A percentile compares a stretch with the other conserved stretches of the same genome.
Evolutionary conservation across 2,113 vertebrate species (phyloP).

Genomic region (Cheirogaleus medius): DNA sequence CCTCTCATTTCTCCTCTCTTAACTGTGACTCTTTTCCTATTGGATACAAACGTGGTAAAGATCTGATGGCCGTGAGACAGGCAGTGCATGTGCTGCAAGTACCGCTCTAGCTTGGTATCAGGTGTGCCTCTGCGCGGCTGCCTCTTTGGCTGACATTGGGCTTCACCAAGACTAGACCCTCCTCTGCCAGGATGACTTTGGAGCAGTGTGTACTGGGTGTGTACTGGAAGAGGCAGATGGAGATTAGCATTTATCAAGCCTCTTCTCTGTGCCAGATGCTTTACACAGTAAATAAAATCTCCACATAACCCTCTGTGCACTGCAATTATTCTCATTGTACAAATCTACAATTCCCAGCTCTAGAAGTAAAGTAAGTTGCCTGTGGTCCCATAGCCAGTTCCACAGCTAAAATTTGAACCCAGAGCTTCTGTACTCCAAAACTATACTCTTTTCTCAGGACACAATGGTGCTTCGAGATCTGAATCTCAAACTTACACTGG

Average conservation of each 20-base stretch:
- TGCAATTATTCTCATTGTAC: not conserved
- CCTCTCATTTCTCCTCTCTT: conserved; percentile 21
- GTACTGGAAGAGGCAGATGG: not conserved
- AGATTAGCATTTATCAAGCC: not conserved
- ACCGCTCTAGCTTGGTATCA: too few species aligned
- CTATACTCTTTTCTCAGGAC: not conserved
- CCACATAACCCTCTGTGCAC: not conserved
- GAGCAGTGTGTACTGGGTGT: not conserved
- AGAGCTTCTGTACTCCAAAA: not conserved
- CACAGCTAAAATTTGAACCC: not conserved
- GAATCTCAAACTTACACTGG: not conserved
- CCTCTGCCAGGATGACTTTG: not conserved
- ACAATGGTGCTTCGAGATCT: not conserved
- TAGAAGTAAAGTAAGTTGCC: not conserved
- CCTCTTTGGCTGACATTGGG: not conserved
- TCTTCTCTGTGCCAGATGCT: not conserved
- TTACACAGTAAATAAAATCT: not conserved
- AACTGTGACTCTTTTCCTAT: not conserved
- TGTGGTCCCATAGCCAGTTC: not conserved
- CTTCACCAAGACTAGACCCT: not conserved
- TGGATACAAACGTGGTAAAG: not conserved
- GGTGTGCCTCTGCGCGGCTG: not conserved
- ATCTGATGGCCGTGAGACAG: not conserved
- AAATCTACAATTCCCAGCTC: not conserved
- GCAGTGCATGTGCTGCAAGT: not conserved